Percentiles rank a stretch among this genome's conserved stretches.
Evolutionary conservation across 2,888 invertebrate species (phyloP).

Genomic region (Syrista parreyssii): DNA sequence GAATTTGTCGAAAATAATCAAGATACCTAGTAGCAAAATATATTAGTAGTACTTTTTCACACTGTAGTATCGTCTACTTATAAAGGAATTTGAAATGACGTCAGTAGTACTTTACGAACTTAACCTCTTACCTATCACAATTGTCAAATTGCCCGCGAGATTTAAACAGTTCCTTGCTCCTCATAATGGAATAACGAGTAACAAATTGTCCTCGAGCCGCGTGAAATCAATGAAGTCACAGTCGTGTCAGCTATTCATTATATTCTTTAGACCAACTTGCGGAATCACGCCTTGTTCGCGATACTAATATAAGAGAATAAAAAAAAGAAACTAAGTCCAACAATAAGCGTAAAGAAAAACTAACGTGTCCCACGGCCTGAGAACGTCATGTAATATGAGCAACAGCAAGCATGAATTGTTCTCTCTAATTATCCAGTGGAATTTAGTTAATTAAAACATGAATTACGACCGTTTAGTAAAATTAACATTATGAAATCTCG

Average conservation of each 20-base stretch:
- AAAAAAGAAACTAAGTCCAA: background rate
- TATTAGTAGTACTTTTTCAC: background rate
- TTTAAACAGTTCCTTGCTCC: background rate
- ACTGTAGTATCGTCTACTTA: background rate
- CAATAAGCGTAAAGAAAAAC: background rate
- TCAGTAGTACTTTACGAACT: background rate
- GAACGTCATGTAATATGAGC: background rate
- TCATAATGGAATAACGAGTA: background rate
- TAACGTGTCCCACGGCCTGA: background rate
- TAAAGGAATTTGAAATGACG: background rate
- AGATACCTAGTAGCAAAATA: background rate
- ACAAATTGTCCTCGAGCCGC: background rate
- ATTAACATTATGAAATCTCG: background rate
- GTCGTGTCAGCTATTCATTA: background rate
- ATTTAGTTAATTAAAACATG: background rate
- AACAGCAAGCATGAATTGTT: background rate
- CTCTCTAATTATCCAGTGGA: background rate
- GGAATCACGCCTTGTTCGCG: background rate
- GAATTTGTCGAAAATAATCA: background rate
- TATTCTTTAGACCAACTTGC: background rate
- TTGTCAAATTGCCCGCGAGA: background rate
- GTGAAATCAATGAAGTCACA: background rate
- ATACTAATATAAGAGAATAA: background rate
- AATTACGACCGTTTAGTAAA: background rate
- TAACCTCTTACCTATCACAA: background rate